These are phyloP conservation scores for Dimorphilus gyrociliatus DNA, from an alignment of 2,888 invertebrate genomes.

Conservation along the genomic window DNA sequence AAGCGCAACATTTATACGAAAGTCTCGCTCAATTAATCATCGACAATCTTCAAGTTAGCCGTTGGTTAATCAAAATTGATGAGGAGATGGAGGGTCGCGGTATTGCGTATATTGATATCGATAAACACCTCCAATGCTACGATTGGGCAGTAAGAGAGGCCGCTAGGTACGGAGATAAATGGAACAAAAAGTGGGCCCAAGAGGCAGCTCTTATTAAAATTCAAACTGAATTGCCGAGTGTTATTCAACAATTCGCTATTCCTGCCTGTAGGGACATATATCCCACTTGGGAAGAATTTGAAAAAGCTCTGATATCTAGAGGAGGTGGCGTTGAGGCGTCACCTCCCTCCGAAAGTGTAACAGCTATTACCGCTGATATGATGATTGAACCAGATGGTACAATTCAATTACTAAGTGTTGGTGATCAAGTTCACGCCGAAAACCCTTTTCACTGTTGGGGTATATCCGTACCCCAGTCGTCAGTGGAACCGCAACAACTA, in stretches of 20 bases:
- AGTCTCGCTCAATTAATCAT: conserved; percentile 34
- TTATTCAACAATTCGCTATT: conserved; percentile 19
- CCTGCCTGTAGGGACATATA: conserved; percentile 25
- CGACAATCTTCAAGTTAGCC: conserved; percentile 29
- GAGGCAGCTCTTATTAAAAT: conserved; percentile 34
- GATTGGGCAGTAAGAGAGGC: conserved; percentile 32
- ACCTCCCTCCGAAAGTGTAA: conserved; percentile 35
- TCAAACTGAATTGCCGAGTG: conserved; percentile 27
- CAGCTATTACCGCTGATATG: conserved; percentile 31
- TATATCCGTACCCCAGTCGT: conserved; percentile 34
- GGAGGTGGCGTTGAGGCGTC: conserved; percentile 38
- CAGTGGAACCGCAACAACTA: conserved; percentile 27
- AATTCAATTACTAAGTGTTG: conserved; percentile 21
- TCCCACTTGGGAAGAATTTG: conserved; percentile 25
- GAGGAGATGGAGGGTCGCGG: conserved; percentile 35
- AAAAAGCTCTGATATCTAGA: conserved; percentile 15
- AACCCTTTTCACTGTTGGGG: conserved; percentile 32
- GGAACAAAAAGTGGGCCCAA: conserved; percentile 39
- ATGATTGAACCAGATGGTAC: conserved; percentile 32
- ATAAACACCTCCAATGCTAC: conserved; percentile 28
- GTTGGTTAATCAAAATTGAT: conserved; percentile 37
- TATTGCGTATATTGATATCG: conserved; percentile 32
- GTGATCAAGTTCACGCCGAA: conserved; percentile 36
- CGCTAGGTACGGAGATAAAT: conserved; percentile 35
- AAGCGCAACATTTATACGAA: conserved; percentile 33